Base-by-base conservation (phyloP, 2,797 vertebrate species). In the Morelia viridis region DNA sequence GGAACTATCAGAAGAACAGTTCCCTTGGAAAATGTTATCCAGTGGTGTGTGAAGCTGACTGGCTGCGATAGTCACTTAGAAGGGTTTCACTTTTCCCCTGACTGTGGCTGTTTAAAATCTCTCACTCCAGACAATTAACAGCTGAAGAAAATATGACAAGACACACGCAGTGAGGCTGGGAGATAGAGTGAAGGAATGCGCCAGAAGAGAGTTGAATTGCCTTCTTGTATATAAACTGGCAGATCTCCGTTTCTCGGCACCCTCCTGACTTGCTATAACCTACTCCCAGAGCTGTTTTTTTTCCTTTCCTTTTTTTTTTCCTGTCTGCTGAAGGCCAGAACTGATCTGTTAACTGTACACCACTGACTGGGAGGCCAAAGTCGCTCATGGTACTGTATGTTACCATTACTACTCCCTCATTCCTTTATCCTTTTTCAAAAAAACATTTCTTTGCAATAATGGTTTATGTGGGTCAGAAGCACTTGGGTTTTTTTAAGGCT, bases 351-450 rank as follows among this genome's bases (percentile, higher is more conserved):
- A 97, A 97, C 98, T 97, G 97, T 97, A 97, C 96, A 96, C 95
- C 96, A 97, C 98, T 97, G 98, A 96, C 97, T 97, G 98, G 98
- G 98, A 98, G 97, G 97, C 98, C 96, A 96, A 92, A 97, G 95
- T 97, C 96, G 98, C 98, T 99, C 98, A 98, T 99, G 99, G 99
- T 99, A 99, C 99, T 97, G 98, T 98, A 97, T 99, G 99, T 99
- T 99, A 99, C 99, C 97, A 96, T 97, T 98, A 96, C 95, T 97
- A 98, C 98, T 99, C 99, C 98, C 98, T 98, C 98, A 98, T 99
- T 99, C 98, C 98, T 98, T 97, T 95, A 96, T 93, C 93, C 95
- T 91, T 95, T 96, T 95, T 95, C 94, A 80, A 80, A 80, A 60
- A 19, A 95, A 94, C 94, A 87, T 94, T 95, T 96, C 95, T 96